These are phyloP conservation scores for Podarcis raffonei DNA, from an alignment of 2,113 vertebrate genomes.

Conservation along the genomic window DNA sequence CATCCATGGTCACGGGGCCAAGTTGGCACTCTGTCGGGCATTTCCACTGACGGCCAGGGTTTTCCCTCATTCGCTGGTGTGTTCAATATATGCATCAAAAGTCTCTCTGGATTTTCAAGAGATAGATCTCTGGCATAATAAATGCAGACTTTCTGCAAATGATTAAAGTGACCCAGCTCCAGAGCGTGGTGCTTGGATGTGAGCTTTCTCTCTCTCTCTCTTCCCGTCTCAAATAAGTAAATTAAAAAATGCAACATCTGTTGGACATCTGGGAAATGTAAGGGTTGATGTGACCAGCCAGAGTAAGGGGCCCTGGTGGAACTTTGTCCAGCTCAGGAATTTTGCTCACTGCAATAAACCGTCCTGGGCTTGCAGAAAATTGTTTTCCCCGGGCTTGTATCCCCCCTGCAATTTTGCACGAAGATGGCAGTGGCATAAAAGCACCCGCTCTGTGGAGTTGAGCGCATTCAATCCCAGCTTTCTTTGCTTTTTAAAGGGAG, in stretches of 20 bases:
- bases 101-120: neutral
- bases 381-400: too few relatives aligned
- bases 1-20: too few relatives aligned
- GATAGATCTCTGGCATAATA: neutral
- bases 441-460: neutral
- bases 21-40: neutral
- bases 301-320: neutral
- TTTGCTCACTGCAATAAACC: neutral
- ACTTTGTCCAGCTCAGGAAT: neutral
- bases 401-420: neutral
- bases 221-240: neutral
- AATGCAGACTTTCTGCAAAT: neutral
- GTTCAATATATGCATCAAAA: neutral
- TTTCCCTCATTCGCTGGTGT: neutral
- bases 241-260: slow-evolving; percentile 6
- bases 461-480: neutral
- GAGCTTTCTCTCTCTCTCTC: neutral
- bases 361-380: neutral
- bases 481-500: neutral
- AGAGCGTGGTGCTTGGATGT: neutral
- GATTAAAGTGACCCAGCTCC: neutral
- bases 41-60: neutral
- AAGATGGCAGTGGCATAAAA: neutral
- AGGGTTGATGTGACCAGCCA: neutral
- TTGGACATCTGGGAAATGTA: slow-evolving; percentile 6